A percentile compares a stretch with the other conserved stretches of the same genome.
Evolutionary conservation across 2,797 vertebrate genomes (phyloP).

Genomic region (Lithobates sylvaticus): DNA sequence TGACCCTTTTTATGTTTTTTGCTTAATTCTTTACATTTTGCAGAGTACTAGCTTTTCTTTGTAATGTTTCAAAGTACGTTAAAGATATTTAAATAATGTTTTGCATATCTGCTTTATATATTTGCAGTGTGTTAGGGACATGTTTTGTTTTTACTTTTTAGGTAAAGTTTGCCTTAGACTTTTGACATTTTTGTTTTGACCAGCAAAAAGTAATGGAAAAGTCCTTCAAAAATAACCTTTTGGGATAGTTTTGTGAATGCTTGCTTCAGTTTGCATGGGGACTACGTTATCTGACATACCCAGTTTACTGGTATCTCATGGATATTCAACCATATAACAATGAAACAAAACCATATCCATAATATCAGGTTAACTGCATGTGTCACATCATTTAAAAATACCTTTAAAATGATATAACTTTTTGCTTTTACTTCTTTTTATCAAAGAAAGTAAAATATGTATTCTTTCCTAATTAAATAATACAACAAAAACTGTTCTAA

Average conservation of each 20-base stretch:
- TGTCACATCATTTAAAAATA: neutral
- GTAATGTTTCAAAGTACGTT: constrained; percentile 61
- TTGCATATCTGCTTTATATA: constrained; percentile 60
- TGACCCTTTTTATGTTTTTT: constrained; percentile 71
- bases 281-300: constrained; percentile 25
- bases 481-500: neutral
- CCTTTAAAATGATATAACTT: neutral
- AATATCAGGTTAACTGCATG: neutral
- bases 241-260: constrained; percentile 40
- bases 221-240: constrained; percentile 11
- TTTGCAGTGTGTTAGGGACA: constrained; percentile 43
- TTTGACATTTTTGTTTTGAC: constrained; percentile 10
- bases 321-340: neutral
- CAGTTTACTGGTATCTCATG: constrained; percentile 16
- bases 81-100: constrained; percentile 55
- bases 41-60: constrained; percentile 64
- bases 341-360: neutral
- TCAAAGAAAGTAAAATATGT: neutral
- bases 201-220: constrained; percentile 11
- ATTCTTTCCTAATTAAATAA: neutral
- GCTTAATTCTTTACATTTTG: constrained; percentile 70
- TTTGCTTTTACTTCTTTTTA: neutral
- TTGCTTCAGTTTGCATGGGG: constrained; percentile 49
- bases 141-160: constrained; percentile 24
- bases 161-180: constrained; percentile 46